These are phyloP conservation scores for Phylloscopus whistleri DNA, from an alignment of 2,113 vertebrate species.

Conservation along the genomic window DNA sequence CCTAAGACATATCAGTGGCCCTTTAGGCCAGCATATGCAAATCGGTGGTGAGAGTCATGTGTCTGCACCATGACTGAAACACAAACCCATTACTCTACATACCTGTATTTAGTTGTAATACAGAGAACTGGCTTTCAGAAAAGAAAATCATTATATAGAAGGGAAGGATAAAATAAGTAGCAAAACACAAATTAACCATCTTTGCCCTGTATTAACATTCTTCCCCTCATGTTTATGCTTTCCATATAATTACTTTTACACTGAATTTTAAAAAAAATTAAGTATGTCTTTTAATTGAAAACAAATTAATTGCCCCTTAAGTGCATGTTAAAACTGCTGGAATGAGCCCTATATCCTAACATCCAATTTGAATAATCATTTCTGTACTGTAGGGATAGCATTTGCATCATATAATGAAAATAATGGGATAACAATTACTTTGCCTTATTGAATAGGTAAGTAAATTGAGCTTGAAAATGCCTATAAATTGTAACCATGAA, in stretches of 20 bases:
- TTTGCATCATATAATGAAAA: conserved; percentile 28
- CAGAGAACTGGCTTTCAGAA: neutral
- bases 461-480: conserved; percentile 45
- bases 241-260: neutral
- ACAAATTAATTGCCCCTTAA: neutral
- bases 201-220: neutral
- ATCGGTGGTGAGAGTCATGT: neutral
- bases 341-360: neutral
- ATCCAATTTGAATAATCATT: conserved; percentile 23
- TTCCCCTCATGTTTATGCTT: neutral
- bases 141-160: neutral
- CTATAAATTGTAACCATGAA: neutral
- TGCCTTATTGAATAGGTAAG: neutral
- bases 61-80: neutral
- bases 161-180: neutral
- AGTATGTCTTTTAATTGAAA: neutral
- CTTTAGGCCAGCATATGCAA: neutral
- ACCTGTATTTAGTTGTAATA: neutral
- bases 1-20: neutral
- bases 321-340: neutral
- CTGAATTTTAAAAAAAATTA: neutral
- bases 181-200: neutral
- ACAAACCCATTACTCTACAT: neutral
- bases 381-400: conserved; percentile 22
- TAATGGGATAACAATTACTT: conserved; percentile 10